Evolutionary conservation across 1,140 invertebrate genomes (phyloP).

Genomic region (Atta cephalotes): DNA sequence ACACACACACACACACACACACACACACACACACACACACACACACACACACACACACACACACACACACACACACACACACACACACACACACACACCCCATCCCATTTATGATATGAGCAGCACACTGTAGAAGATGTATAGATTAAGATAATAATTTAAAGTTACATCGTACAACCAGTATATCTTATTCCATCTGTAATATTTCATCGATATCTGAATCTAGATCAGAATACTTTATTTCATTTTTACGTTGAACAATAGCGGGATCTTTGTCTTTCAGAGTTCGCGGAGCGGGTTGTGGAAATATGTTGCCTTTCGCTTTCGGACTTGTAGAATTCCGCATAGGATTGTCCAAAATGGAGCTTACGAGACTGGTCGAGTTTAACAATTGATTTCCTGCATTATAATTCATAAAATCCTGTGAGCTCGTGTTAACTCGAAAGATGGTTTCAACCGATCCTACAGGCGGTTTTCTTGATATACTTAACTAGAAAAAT

Average conservation of each 20-base stretch:
- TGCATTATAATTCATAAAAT: conserved; percentile 58
- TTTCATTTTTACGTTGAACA: conserved; percentile 44
- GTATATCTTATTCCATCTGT: conserved; percentile 69
- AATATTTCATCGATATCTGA: conserved; percentile 81
- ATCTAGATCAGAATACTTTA: conserved; percentile 80
- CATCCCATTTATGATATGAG: not conserved
- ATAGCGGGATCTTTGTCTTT: conserved; percentile 55
- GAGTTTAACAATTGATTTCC: conserved; percentile 48
- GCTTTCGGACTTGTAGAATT: conserved; percentile 6
- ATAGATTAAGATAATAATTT: not conserved
- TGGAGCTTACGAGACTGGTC: conserved; percentile 53
- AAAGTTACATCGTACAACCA: not conserved
- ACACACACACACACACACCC: too few relatives aligned
- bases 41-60: too few relatives aligned
- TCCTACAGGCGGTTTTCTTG: conserved; percentile 78
- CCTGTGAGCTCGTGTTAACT: conserved; percentile 65
- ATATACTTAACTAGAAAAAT: conserved; percentile 76
- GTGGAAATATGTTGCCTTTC: conserved; percentile 57
- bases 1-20: too few relatives aligned
- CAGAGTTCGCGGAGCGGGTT: conserved; percentile 74
- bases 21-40: too few relatives aligned
- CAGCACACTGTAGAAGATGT: not conserved
- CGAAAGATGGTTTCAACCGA: conserved; percentile 83
- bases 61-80: too few relatives aligned
- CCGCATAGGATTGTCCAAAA: conserved; percentile 57